Percentiles rank a stretch among this genome's conserved stretches.
phyloP scores from a whole-genome alignment of 2,888 invertebrate species.

The Eupsilia transversa region DNA sequence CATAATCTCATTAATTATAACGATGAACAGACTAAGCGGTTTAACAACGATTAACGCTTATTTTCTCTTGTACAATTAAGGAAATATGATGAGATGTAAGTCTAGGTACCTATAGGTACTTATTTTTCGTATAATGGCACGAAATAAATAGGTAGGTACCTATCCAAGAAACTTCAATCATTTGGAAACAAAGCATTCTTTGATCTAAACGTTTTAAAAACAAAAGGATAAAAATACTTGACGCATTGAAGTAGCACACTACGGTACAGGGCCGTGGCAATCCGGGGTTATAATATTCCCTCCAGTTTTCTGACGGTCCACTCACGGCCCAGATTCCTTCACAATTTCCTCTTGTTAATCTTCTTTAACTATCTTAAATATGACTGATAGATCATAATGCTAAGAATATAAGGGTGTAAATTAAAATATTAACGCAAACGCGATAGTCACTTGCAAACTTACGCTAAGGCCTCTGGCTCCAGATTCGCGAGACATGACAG shows the following conservation, averaged over 20 bases:
- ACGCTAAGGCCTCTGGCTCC: too few species aligned
- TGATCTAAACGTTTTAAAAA: background rate
- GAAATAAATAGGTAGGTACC: background rate
- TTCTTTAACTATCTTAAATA: too few species aligned
- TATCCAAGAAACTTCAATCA: background rate
- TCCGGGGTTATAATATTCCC: background rate
- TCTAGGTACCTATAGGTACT: too few species aligned
- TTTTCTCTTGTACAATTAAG: background rate
- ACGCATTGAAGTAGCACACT: background rate
- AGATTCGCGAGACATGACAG: background rate
- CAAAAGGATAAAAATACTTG: constrained; percentile 1
- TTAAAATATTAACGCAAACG: too few species aligned
- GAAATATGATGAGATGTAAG: background rate
- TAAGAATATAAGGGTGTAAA: too few species aligned
- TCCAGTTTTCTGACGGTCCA: constrained; percentile 1
- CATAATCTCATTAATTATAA: constrained; percentile 33
- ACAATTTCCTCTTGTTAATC: background rate
- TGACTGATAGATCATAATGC: too few species aligned
- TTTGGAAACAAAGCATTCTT: constrained; percentile 15
- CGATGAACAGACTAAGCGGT: background rate
- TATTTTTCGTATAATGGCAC: background rate
- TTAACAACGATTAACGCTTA: constrained; percentile 11
- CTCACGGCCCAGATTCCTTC: constrained; percentile 4
- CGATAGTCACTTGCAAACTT: too few species aligned
- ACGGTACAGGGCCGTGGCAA: background rate